Evolutionary conservation across 92 coral and sea anemone genomes (phyloP).

Genomic region (Palythoa grandis): DNA sequence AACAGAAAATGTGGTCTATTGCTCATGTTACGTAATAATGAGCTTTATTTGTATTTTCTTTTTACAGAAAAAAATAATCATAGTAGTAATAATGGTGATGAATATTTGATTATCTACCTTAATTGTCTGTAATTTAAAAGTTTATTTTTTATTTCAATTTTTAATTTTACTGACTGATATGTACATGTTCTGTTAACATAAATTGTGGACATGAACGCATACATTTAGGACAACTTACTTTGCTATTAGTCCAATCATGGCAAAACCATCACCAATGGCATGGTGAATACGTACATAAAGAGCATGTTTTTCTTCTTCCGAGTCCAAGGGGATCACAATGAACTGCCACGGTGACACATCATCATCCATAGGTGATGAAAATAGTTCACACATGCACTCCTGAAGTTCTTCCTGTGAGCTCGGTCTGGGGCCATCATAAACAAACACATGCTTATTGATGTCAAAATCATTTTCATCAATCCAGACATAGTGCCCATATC

Average conservation of each 20-base stretch:
- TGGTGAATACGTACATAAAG: constrained; percentile 91
- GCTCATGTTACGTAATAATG: too few relatives aligned
- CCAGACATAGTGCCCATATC: constrained; percentile 88
- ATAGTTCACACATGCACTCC: constrained; percentile 62
- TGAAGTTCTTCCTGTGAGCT: constrained; percentile 76
- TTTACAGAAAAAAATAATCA: too few relatives aligned
- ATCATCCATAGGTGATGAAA: constrained; percentile 69
- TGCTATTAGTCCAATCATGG: constrained; percentile 85
- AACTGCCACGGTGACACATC: constrained; percentile 93
- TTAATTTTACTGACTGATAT: neutral
- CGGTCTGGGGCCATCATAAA: constrained; percentile 72
- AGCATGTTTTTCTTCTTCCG: constrained; percentile 77
- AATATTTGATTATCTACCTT: neutral
- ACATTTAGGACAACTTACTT: constrained; percentile 14
- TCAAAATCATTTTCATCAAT: constrained; percentile 85
- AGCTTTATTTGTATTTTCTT: too few relatives aligned
- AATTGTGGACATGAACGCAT: too few relatives aligned
- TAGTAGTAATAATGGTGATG: too few relatives aligned
- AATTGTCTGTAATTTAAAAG: neutral
- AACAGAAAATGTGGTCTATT: too few relatives aligned
- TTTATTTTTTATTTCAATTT: neutral
- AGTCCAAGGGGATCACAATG: constrained; percentile 69
- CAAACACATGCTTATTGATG: constrained; percentile 70
- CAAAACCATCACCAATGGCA: constrained; percentile 90
- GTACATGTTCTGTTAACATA: neutral